Percentiles rank a stretch among this genome's conserved stretches.
Evolutionary conservation across 2,113 vertebrate genomes (phyloP).

Genomic region (Etheostoma spectabile): DNA sequence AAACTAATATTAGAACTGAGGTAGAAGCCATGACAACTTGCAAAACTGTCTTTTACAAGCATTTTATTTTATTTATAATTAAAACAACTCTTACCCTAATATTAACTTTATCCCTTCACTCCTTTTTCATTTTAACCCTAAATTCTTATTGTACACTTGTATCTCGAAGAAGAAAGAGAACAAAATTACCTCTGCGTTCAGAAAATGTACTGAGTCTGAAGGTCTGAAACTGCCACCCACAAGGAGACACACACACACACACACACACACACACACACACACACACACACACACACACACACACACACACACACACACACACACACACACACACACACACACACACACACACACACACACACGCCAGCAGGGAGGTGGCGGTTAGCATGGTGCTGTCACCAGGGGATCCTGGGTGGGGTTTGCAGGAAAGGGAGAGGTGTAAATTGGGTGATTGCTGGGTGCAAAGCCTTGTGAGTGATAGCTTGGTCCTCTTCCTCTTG

Average conservation of each 20-base stretch:
- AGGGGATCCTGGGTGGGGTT: constrained; percentile 73
- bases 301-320: not conserved
- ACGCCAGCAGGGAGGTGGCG: constrained; percentile 75
- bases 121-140: not conserved
- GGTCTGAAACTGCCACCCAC: constrained; percentile 49
- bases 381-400: constrained; percentile 75
- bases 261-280: not conserved
- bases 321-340: not conserved
- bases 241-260: constrained; percentile 38
- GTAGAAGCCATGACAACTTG: not conserved
- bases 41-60: not conserved
- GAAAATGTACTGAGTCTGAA: constrained; percentile 20
- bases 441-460: constrained; percentile 84
- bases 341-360: constrained; percentile 18
- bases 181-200: constrained; percentile 24
- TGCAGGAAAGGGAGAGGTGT: constrained; percentile 79
- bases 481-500: constrained; percentile 67
- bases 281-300: constrained; percentile 23
- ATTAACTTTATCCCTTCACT: not conserved
- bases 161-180: not conserved
- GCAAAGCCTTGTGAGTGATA: constrained; percentile 72
- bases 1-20: too few relatives aligned
- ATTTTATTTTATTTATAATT: too few relatives aligned
- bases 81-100: not conserved
- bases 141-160: not conserved